A percentile compares a stretch with the other conserved stretches of the same genome.
phyloP scores from a whole-genome alignment of 2,797 vertebrate species.

The Selene dorsalis region DNA sequence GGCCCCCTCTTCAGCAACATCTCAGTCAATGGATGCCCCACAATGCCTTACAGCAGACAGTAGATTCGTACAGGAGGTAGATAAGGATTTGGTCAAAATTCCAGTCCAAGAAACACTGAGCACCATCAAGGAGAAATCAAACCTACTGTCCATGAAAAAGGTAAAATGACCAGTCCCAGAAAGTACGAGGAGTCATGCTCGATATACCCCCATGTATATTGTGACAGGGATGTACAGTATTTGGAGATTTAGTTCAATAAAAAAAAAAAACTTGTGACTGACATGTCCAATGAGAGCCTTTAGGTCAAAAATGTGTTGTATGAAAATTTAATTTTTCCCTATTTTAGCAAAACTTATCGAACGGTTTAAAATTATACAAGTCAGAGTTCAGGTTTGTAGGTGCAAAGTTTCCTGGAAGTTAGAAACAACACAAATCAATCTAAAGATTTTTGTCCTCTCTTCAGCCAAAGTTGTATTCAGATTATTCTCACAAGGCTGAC shows the following conservation, averaged over 20 bases:
- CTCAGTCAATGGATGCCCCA: background rate
- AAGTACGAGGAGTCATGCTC: background rate
- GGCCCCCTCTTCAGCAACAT: background rate
- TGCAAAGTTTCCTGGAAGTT: slow-evolving; percentile 18
- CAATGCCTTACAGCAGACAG: background rate
- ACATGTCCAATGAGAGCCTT: background rate
- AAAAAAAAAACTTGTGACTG: too few species aligned
- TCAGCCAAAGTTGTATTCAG: slow-evolving; percentile 3
- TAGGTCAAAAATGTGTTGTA: background rate
- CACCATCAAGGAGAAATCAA: background rate
- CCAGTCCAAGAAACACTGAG: background rate
- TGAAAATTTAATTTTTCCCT: background rate
- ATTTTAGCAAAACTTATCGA: background rate
- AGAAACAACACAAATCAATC: background rate
- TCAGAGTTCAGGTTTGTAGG: background rate
- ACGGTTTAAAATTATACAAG: background rate
- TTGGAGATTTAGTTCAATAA: too few species aligned
- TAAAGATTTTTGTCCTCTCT: slow-evolving; percentile 7
- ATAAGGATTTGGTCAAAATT: background rate
- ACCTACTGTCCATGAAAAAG: too few species aligned
- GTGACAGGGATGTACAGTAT: too few species aligned
- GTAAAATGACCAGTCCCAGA: background rate
- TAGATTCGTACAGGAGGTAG: background rate
- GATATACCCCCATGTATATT: too few species aligned
- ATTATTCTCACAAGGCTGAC: slow-evolving; percentile 28